Evolutionary conservation across 1,140 invertebrate species (phyloP), one percentile per base, ranked within the genome.

Genomic region (Hylaeus anthracinus): DNA sequence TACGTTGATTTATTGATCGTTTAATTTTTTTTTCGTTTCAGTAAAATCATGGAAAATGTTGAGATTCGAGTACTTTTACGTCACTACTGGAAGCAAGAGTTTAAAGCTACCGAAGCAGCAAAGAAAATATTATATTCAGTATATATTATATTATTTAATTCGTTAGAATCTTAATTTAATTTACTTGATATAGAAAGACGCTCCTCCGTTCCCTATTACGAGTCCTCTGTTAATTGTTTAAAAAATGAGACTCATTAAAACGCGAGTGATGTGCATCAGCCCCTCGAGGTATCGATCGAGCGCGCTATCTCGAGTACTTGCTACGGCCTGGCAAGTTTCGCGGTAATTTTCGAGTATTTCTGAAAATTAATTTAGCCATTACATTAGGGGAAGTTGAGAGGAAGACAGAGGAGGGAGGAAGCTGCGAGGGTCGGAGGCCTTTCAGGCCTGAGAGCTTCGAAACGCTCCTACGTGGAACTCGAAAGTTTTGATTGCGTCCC

Each of bases 311-410:
- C 14, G 60, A 55, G 43, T 14, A 10, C 10, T 61, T 6, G 64
- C 45, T 15, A 48, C 70, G 67, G 53, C 43, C 15, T n/a, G 60
- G 0, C n/a, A 53, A 79, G 61, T 72, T 75, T 75, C 69, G 61
- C 14, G 65, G 74, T 76, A 80, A 80, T 79, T 86, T 82, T 75
- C 70, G 72, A 84, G 79, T 86, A 88, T 84, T 84, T 86, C 72
- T 51, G 64, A 48, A 74, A 83, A 84, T 87, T 86, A 71, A 84
- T 78, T 61, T 71, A 43, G 10, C 78, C 61, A 43, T 51, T 37
- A 8, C 5, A 5, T 51, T 67, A 64, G 39, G 51, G 45, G 55
- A 61, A 1, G 45, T 0, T 4, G 10, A 3, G 8, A 55, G 37
- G 43, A 26, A 71, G 41, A 9, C 26, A 71, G 51, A 10, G 10